Evolutionary conservation across 2,797 vertebrate species (phyloP).

Genomic region (Chromobotia macracanthus): DNA sequence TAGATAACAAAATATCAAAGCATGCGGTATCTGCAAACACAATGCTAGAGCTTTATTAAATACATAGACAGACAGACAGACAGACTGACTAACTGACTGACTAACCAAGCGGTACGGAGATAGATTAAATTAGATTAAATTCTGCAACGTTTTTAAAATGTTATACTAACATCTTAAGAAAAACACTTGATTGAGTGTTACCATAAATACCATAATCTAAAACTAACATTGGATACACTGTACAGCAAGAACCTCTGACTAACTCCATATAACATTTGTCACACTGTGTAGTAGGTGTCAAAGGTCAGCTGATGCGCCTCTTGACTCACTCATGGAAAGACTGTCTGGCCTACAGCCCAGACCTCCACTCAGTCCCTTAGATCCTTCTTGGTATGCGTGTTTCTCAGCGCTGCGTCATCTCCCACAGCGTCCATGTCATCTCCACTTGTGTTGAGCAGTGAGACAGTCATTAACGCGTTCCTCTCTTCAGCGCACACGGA

Average conservation of each 20-base stretch:
- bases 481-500: slow-evolving; percentile 39
- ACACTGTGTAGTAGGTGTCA: slow-evolving; percentile 1
- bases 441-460: slow-evolving; percentile 36
- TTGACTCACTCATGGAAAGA: not conserved
- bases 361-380: slow-evolving; percentile 12
- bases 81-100: too few relatives aligned
- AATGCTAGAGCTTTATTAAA: too few relatives aligned
- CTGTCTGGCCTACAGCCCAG: not conserved
- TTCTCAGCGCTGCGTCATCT: slow-evolving; percentile 45
- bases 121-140: too few relatives aligned
- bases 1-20: not conserved
- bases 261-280: not conserved
- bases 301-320: slow-evolving; percentile 5
- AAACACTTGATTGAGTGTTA: too few relatives aligned
- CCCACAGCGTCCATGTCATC: slow-evolving; percentile 45
- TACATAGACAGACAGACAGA: too few relatives aligned
- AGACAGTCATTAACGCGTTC: slow-evolving; percentile 58
- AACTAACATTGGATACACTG: not conserved
- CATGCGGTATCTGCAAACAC: too few relatives aligned
- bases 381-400: slow-evolving; percentile 8
- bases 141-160: too few relatives aligned
- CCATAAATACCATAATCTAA: not conserved
- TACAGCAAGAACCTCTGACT: not conserved
- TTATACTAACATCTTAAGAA: too few relatives aligned
- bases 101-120: too few relatives aligned